Conservation (phyloP, 1,140 invertebrate species). For the Spodoptera litura region DNA sequence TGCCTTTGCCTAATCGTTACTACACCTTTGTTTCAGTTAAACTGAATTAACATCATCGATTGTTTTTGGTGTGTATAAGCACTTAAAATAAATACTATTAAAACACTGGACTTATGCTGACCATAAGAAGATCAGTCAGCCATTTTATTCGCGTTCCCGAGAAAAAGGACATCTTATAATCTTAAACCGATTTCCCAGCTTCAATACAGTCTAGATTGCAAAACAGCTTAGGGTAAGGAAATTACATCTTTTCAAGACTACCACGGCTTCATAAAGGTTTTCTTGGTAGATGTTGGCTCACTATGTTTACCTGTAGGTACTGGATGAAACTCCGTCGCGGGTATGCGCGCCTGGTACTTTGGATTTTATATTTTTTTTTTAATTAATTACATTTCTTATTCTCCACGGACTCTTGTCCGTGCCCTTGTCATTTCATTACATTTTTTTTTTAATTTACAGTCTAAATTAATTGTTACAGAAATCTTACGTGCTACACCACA, state of each 20-base stretch:
- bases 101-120: too few relatives aligned
- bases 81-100: too few relatives aligned
- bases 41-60: too few relatives aligned
- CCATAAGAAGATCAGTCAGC: neutral
- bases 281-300: constrained; percentile 3
- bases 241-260: constrained; percentile 19
- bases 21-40: too few relatives aligned
- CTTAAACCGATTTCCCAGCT: constrained; percentile 22
- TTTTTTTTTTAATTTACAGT: too few relatives aligned
- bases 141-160: neutral
- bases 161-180: constrained; percentile 6
- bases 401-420: too few relatives aligned
- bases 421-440: too few relatives aligned
- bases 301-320: constrained; percentile 14
- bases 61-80: too few relatives aligned
- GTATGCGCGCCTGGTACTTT: constrained; percentile 16
- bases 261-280: constrained; percentile 16
- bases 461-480: too few relatives aligned
- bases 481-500: too few relatives aligned
- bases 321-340: neutral
- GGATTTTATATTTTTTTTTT: neutral
- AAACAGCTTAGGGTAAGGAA: constrained; percentile 30
- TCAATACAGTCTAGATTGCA: constrained; percentile 27
- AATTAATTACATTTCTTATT: too few relatives aligned
- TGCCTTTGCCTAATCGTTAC: too few relatives aligned